Conservation (phyloP, 2,888 invertebrate species). For the Thelaira solivaga region DNA sequence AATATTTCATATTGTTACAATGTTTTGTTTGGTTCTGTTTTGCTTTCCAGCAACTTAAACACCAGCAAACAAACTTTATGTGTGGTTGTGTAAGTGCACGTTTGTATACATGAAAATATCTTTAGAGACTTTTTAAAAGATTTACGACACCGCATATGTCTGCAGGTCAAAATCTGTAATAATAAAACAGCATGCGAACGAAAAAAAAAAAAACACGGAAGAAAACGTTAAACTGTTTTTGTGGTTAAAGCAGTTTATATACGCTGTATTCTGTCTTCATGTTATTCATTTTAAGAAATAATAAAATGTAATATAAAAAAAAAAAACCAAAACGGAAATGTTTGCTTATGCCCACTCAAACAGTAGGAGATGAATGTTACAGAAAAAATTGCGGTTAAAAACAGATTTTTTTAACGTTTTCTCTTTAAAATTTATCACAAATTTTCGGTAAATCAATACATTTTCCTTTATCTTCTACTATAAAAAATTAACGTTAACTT, state of each 20-base stretch:
- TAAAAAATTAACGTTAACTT: no score
- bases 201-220: background rate
- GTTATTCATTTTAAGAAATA: background rate
- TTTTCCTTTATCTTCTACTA: no score
- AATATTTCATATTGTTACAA: slow-evolving; percentile 47
- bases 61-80: slow-evolving; percentile 7
- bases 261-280: background rate
- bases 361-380: background rate
- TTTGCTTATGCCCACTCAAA: background rate
- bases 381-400: no score
- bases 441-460: no score
- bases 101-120: slow-evolving; percentile 60
- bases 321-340: slow-evolving; percentile 4
- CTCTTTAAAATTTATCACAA: no score
- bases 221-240: slow-evolving; percentile 41
- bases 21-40: slow-evolving; percentile 11
- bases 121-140: slow-evolving; percentile 73
- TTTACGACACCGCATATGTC: slow-evolving; percentile 75
- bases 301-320: slow-evolving; percentile 16
- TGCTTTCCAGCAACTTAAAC: slow-evolving; percentile 42
- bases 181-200: slow-evolving; percentile 27
- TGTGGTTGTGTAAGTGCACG: background rate
- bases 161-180: slow-evolving; percentile 70
- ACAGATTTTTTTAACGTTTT: no score
- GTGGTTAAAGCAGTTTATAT: slow-evolving; percentile 27